These are phyloP conservation scores for Macroglossus sobrinus DNA, from an alignment of 2,113 vertebrate genomes.

Conservation along the genomic window DNA sequence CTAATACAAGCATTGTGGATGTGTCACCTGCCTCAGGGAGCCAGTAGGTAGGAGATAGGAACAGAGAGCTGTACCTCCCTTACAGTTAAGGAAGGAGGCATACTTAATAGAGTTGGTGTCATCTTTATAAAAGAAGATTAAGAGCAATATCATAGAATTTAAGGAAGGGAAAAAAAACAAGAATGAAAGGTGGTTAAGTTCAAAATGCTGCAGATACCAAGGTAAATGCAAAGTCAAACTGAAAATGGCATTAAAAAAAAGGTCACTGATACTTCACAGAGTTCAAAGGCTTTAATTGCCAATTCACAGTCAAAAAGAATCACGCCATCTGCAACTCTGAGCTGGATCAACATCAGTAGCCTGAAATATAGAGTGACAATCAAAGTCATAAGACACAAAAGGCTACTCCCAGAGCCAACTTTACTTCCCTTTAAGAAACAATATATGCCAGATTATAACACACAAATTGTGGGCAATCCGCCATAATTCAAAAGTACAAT, in stretches of 20 bases:
- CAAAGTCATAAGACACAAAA: not conserved
- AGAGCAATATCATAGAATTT: not conserved
- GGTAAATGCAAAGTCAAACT: not conserved
- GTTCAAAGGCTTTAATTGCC: not conserved
- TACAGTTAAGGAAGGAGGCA: not conserved
- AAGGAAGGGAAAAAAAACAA: not conserved
- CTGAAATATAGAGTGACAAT: not conserved
- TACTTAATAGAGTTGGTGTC: not conserved
- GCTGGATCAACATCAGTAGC: not conserved
- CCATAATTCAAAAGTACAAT: not conserved
- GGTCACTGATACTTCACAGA: not conserved
- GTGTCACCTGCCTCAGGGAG: not conserved
- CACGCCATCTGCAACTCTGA: not conserved
- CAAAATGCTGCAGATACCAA: not conserved
- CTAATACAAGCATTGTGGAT: not conserved
- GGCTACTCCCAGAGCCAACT: not conserved
- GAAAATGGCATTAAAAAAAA: not conserved
- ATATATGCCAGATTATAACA: not conserved
- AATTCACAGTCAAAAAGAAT: not conserved
- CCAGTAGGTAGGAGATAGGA: not conserved
- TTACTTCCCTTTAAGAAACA: not conserved
- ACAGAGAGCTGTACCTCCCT: not conserved
- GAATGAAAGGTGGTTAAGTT: not conserved
- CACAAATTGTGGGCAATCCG: not conserved
- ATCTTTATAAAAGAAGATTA: not conserved